Evolutionary conservation across 2,113 vertebrate genomes (phyloP).

Genomic region (Oryzias curvinotus): DNA sequence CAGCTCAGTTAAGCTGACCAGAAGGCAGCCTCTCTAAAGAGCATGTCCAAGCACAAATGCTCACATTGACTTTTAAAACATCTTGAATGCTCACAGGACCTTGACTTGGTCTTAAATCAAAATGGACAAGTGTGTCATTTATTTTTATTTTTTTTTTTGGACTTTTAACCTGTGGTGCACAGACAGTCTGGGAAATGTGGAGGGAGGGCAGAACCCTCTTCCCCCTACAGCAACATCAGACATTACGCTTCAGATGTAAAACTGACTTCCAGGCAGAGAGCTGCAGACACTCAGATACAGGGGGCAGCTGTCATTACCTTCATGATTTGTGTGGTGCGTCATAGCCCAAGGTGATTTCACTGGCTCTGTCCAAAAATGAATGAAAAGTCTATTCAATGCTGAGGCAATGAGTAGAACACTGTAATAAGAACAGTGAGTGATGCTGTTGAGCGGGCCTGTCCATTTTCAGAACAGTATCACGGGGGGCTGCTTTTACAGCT

Average conservation of each 20-base stretch:
- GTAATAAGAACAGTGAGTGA: slow-evolving; percentile 21
- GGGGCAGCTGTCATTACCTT: slow-evolving; percentile 51
- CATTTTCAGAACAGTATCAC: slow-evolving; percentile 2
- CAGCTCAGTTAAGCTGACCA: slow-evolving; percentile 23
- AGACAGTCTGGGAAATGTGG: slow-evolving; percentile 54
- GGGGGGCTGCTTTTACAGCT: not conserved
- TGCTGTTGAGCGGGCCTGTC: not conserved
- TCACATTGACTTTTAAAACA: not conserved
- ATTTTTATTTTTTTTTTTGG: slow-evolving; percentile 56
- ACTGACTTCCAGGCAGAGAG: slow-evolving; percentile 47
- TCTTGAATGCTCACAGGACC: not conserved
- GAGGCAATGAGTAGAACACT: slow-evolving; percentile 23
- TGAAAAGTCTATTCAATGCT: not conserved
- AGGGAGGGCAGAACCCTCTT: slow-evolving; percentile 49
- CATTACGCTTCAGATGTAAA: slow-evolving; percentile 62
- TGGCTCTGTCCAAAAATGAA: slow-evolving; percentile 26
- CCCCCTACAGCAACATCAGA: slow-evolving; percentile 51
- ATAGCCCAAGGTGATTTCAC: slow-evolving; percentile 52
- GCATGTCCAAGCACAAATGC: too few relatives aligned
- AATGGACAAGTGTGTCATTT: slow-evolving; percentile 65
- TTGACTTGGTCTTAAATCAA: slow-evolving; percentile 44
- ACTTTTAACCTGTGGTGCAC: slow-evolving; percentile 73
- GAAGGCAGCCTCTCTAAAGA: not conserved
- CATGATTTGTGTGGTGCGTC: slow-evolving; percentile 42
- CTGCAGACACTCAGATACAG: slow-evolving; percentile 52